A percentile compares a stretch with the other conserved stretches of the same genome.
These are phyloP conservation scores for Hylyphantes graminicola DNA, from an alignment of 1,140 invertebrate genomes.

Conservation along the genomic window DNA sequence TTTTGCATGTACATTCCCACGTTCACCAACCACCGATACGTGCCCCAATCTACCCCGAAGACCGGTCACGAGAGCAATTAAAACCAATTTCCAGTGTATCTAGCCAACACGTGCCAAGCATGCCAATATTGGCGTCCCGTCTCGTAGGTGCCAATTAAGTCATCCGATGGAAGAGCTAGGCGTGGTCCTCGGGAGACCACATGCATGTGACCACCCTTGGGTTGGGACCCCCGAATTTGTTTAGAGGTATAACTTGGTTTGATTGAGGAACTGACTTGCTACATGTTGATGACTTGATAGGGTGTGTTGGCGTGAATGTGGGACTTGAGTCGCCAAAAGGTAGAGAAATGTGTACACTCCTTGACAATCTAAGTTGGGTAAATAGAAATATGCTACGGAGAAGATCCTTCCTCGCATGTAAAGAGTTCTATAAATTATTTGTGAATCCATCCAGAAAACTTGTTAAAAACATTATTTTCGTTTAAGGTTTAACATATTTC, in stretches of 20 bases:
- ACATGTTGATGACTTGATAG: slow-evolving; percentile 12
- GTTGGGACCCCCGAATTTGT: slow-evolving; percentile 23
- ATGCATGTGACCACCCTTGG: background rate
- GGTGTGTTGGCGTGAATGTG: too few relatives aligned
- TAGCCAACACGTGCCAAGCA: slow-evolving; percentile 20
- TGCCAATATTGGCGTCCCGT: background rate
- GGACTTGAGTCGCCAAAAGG: too few relatives aligned
- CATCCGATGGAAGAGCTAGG: slow-evolving; percentile 14
- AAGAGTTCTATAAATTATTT: too few relatives aligned
- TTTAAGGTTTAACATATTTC: too few relatives aligned
- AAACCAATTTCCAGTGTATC: slow-evolving; percentile 21
- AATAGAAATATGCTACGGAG: too few relatives aligned
- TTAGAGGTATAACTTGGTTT: slow-evolving; percentile 17
- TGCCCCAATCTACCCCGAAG: background rate
- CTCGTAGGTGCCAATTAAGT: slow-evolving; percentile 41
- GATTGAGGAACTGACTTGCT: background rate
- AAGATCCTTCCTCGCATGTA: too few relatives aligned
- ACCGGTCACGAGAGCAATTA: slow-evolving; percentile 38
- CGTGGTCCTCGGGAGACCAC: slow-evolving; percentile 10
- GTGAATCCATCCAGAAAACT: too few relatives aligned
- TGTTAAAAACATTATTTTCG: too few relatives aligned
- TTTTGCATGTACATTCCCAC: background rate
- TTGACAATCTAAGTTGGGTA: too few relatives aligned
- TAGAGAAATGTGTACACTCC: too few relatives aligned
- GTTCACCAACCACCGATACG: background rate